phyloP scores from a whole-genome alignment of 2,797 vertebrate genomes.

The Parauchenoglanis punctatus region DNA sequence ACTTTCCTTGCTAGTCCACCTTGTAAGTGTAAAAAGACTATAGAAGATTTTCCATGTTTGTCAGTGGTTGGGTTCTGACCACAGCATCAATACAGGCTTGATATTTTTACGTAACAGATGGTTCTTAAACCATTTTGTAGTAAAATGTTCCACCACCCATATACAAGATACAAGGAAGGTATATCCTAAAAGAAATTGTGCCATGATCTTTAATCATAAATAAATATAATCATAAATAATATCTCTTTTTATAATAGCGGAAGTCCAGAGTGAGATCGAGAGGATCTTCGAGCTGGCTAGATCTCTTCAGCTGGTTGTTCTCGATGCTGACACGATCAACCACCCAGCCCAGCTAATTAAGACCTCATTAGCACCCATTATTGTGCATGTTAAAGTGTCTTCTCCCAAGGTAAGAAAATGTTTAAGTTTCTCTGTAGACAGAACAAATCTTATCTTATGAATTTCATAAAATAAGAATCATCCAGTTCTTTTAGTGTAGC shows the following conservation, averaged over 20 bases:
- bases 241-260: conserved; percentile 75
- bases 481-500: background rate
- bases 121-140: background rate
- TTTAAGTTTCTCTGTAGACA: background rate
- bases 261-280: conserved; percentile 98
- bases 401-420: conserved; percentile 87
- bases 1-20: background rate
- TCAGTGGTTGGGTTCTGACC: background rate
- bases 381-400: conserved; percentile 97
- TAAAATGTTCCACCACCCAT: background rate
- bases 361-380: conserved; percentile 97
- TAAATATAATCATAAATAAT: background rate
- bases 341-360: conserved; percentile 96
- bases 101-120: background rate
- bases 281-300: conserved; percentile 96
- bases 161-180: background rate
- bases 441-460: background rate
- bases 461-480: background rate
- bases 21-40: background rate
- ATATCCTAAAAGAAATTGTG: background rate
- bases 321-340: conserved; percentile 97
- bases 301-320: conserved; percentile 93
- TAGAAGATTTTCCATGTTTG: background rate
- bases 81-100: background rate
- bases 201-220: background rate